Base-by-base conservation (phyloP, 1,140 invertebrate species). In the Drosophila funebris region DNA sequence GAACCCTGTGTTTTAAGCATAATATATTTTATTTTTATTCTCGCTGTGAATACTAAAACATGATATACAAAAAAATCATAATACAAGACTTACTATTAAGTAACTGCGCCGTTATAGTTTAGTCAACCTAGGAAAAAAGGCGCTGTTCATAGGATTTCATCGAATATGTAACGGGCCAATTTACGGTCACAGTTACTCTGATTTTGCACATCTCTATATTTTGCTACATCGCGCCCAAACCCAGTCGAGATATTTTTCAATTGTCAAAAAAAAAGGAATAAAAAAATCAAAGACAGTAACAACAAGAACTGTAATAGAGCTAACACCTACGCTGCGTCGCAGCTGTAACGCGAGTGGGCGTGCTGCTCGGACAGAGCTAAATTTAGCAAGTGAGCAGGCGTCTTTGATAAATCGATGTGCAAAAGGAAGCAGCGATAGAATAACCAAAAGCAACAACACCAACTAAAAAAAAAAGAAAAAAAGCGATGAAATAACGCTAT, bases 321-420 rank as follows among this genome's bases (percentile, higher is more conserved):
- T 61, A 24, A 41, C 54, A 46, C 39, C 16, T 39, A 60, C 54
- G 54, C 37, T 50, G 9, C 53, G 16, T 41, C 14, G 53, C 16
- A 24, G 27, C 22, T 61, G 16, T 33, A 46, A 36, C 39, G 37
- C 24, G 56, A 8, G 73, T 76, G 50, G 73, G 73, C 73, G 64
- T 77, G 66, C 46, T 31, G 24, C 29, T 37, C 36, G 52, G 37
- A 54, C 27, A 41, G 46, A 39, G 66, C 67, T 78, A 73, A 61
- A 72, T 69, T 69, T 80, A 85, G 81, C 60, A 36, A 37, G 57
- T 50, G 48, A 70, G 43, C 79, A 41, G 68, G 64, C 58, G 74
- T 87, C 83, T 74, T 85, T 88, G 83, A 88, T 76, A 88, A 88
- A 88, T 88, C 83, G 78, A 88, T 88, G 84, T 73, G 76, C 57